Evolutionary conservation across 2,797 vertebrate species (phyloP).

Genomic region (Toxotes lorentzi): DNA sequence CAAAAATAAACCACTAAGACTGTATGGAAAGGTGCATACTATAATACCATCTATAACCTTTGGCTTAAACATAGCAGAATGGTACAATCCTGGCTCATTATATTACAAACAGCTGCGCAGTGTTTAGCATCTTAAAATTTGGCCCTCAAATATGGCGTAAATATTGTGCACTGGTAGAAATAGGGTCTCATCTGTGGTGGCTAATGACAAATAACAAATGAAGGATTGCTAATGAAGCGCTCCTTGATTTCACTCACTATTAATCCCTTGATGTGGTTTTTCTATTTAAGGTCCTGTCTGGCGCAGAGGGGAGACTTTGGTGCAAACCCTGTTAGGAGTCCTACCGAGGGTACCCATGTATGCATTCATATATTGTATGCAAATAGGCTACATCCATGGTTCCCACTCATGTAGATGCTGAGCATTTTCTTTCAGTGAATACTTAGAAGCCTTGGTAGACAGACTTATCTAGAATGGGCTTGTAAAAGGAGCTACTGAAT

Average conservation of each 20-base stretch:
- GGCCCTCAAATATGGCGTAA: too few relatives aligned
- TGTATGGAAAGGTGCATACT: neutral
- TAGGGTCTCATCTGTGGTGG: conserved; percentile 40
- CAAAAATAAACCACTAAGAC: neutral
- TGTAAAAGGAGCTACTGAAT: conserved; percentile 28
- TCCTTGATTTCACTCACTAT: conserved; percentile 67
- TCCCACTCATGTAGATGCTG: conserved; percentile 13
- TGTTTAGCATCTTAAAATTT: neutral
- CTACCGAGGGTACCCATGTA: neutral
- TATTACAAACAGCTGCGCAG: neutral
- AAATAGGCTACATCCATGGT: conserved; percentile 29
- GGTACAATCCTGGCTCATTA: neutral
- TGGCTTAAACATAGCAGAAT: neutral
- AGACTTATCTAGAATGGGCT: conserved; percentile 10
- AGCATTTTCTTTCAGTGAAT: conserved; percentile 23
- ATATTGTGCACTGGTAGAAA: conserved; percentile 46
- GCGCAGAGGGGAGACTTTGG: conserved; percentile 23
- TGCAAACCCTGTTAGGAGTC: conserved; percentile 24
- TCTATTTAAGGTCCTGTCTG: conserved; percentile 51
- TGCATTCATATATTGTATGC: conserved; percentile 26
- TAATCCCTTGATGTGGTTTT: conserved; percentile 57
- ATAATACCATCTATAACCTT: neutral
- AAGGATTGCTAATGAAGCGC: conserved; percentile 60
- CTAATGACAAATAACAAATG: conserved; percentile 63
- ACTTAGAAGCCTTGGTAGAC: conserved; percentile 21